These are phyloP conservation scores for Lasius platythorax DNA, from an alignment of 2,888 invertebrate species.

Conservation along the genomic window DNA sequence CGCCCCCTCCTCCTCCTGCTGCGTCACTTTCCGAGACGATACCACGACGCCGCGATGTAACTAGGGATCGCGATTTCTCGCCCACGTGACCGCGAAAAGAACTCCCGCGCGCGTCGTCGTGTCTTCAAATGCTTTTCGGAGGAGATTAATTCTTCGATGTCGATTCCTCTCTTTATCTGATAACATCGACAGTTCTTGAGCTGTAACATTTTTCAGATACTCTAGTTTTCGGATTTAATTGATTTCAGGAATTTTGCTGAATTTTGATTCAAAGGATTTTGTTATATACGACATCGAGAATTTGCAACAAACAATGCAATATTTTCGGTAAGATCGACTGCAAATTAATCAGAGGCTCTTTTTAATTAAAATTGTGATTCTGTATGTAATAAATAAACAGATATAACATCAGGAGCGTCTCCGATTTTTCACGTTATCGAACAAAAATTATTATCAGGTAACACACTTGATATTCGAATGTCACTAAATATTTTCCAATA, in stretches of 20 bases:
- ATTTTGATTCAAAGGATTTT: neutral
- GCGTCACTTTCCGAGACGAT: neutral
- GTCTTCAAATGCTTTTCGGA: neutral
- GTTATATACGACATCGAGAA: neutral
- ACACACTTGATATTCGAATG: neutral
- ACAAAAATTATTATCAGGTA: neutral
- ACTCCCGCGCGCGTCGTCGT: neutral
- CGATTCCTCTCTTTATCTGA: neutral
- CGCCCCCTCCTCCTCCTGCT: neutral
- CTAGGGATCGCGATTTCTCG: neutral
- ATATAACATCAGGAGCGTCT: neutral
- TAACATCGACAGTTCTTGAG: neutral
- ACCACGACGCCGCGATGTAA: slow-evolving; percentile 6
- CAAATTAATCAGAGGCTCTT: neutral
- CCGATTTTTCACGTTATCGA: neutral
- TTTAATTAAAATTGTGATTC: neutral
- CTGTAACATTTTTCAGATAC: neutral
- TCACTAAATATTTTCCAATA: neutral
- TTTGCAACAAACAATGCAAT: neutral
- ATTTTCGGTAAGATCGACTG: neutral
- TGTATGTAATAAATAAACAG: neutral
- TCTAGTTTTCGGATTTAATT: neutral
- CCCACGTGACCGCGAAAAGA: neutral
- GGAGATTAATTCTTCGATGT: neutral
- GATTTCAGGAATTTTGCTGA: neutral